Evolutionary conservation across 2,113 vertebrate species (phyloP), one percentile per base, ranked within the genome.

Genomic region (Salvelinus fontinalis): DNA sequence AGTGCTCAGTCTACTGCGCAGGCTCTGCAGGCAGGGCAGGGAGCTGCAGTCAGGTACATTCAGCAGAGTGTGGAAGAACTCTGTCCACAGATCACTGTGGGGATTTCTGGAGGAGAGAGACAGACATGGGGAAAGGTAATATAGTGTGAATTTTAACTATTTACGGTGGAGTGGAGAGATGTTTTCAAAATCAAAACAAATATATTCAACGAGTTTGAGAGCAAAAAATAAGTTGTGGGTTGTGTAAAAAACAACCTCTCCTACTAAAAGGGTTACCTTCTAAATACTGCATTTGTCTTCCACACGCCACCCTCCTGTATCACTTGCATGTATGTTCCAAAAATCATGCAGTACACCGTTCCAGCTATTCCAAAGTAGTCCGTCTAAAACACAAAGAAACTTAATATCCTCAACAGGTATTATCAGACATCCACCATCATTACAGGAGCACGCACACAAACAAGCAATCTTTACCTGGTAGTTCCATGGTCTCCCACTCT

Each of bases 321-420:
- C 27, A 98, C 94, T 84, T 93, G 90, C 97, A 99, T 98, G 91
- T 99, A 99, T 0, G 92, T 94, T 13, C 98, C 98, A 0, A 98
- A 97, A 70, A 99, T 90, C 95, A 99, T 90, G 85, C 96, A 99
- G 92, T 96, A 91, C 1, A 97, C 89, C 0, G 97, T 98, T n/a
- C 94, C 97, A 0, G 97, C 97, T 0, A 98, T 82, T 1, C 97
- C 98, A 22, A 97, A 99, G 84, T 95, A 97, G 85, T 99, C 98
- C 0, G 97, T 93, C 98, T 99, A 39, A 14, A 54, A 66, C 7
- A 74, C 4, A 67, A 31, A 67, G 24, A 31, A 20, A 70, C 8
- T 51, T 34, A 34, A 34, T 13, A 26, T 57, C 18, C 18, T 60
- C 59, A 20, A 60, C 5, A 60, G 59, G n/a, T 20, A 7, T n/a